A percentile compares a stretch with the other conserved stretches of the same genome.
Evolutionary conservation across 1,140 invertebrate species (phyloP).

Genomic region (Heliconius hermathena): DNA sequence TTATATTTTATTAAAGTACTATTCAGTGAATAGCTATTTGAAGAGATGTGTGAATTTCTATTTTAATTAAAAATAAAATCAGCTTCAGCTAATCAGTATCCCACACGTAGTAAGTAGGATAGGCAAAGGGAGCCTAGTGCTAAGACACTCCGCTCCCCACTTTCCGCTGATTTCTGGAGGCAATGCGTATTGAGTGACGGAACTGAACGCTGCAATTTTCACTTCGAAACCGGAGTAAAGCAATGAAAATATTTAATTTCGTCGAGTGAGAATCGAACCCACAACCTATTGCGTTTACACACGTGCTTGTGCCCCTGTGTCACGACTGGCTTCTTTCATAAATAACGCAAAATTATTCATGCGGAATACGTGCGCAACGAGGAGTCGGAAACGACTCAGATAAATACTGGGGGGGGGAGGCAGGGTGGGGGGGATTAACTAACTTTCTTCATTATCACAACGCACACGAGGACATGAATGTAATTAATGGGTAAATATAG

Average conservation of each 20-base stretch:
- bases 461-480: constrained; percentile 38
- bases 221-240: too few relatives aligned
- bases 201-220: too few relatives aligned
- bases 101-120: too few relatives aligned
- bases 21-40: constrained; percentile 9
- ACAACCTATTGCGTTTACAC: too few relatives aligned
- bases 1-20: constrained; percentile 8
- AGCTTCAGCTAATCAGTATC: too few relatives aligned
- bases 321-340: constrained; percentile 10
- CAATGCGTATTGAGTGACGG: too few relatives aligned
- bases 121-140: too few relatives aligned
- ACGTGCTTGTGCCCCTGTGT: too few relatives aligned
- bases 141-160: too few relatives aligned
- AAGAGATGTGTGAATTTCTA: constrained; percentile 19
- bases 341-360: constrained; percentile 54
- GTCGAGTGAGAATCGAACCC: too few relatives aligned
- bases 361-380: constrained; percentile 41
- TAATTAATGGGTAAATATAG: constrained; percentile 36
- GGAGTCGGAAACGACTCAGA: constrained; percentile 45
- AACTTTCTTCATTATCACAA: constrained; percentile 42
- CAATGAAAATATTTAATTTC: too few relatives aligned
- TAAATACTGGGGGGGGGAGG: constrained; percentile 32
- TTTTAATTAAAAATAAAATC: neutral
- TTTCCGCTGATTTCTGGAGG: too few relatives aligned
- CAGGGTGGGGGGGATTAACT: constrained; percentile 19